Conservation (phyloP, 2,888 invertebrate genomes). For the Iphiclides podalirius region DNA sequence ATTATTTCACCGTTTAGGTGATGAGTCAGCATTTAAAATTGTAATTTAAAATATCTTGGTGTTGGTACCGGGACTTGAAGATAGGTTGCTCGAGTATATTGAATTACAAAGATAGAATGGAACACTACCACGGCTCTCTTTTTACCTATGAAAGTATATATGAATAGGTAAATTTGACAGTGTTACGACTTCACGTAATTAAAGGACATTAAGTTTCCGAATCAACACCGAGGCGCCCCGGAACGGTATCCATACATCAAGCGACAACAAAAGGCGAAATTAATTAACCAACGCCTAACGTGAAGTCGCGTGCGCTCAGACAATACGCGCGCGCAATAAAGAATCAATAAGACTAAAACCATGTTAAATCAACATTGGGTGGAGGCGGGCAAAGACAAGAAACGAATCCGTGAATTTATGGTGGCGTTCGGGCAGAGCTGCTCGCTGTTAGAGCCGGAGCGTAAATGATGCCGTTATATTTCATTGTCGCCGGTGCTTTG, state of each 20-base stretch:
- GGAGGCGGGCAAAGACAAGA: constrained; percentile 76
- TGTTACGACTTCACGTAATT: not conserved
- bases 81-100: no score
- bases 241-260: constrained; percentile 50
- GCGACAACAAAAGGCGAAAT: constrained; percentile 54
- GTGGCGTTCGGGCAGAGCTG: constrained; percentile 56
- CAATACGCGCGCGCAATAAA: constrained; percentile 70
- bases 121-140: no score
- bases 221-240: constrained; percentile 4
- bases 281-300: constrained; percentile 61
- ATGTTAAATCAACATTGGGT: constrained; percentile 79
- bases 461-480: constrained; percentile 53
- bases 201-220: not conserved
- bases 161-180: not conserved
- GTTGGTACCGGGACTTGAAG: no score
- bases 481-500: constrained; percentile 48
- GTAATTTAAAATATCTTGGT: no score
- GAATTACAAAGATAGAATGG: no score
- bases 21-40: no score
- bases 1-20: no score
- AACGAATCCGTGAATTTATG: constrained; percentile 77
- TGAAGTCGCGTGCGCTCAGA: constrained; percentile 66
- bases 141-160: no score
- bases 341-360: constrained; percentile 80
- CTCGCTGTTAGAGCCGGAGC: constrained; percentile 47